phyloP scores from a whole-genome alignment of 2,113 vertebrate species.

The Perca fluviatilis region DNA sequence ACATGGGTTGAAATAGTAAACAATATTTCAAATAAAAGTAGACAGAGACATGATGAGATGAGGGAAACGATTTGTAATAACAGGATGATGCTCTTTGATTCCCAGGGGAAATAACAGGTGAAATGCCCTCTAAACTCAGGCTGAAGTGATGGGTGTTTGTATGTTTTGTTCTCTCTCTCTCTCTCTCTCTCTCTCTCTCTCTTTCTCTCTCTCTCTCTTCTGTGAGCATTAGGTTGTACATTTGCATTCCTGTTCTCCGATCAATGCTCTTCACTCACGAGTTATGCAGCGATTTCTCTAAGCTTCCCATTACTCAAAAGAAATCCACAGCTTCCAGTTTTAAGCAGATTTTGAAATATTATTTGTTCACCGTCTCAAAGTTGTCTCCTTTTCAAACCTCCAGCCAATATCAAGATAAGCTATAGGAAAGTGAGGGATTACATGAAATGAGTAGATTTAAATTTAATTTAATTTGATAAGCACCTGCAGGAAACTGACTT shows the following conservation, averaged over 20 bases:
- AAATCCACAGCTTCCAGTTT: neutral
- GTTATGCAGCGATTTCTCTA: neutral
- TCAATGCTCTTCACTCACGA: neutral
- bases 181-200: neutral
- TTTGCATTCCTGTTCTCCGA: neutral
- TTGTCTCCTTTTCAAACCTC: neutral
- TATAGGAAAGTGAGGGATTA: neutral
- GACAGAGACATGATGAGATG: slow-evolving; percentile 41
- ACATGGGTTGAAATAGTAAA: slow-evolving; percentile 59
- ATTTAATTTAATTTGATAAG: slow-evolving; percentile 1
- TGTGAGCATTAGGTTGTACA: neutral
- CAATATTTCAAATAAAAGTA: slow-evolving; percentile 55
- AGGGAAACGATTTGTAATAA: slow-evolving; percentile 34
- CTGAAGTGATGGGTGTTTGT: neutral
- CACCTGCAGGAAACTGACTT: slow-evolving; percentile 2
- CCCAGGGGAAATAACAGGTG: neutral
- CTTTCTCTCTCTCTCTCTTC: neutral
- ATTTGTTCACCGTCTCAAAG: neutral
- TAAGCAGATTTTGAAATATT: neutral
- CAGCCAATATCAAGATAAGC: slow-evolving; percentile 10
- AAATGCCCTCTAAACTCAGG: slow-evolving; percentile 9
- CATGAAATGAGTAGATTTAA: slow-evolving; percentile 3
- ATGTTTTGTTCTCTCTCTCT: neutral
- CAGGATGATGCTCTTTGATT: slow-evolving; percentile 24
- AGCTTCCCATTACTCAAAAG: neutral